Conservation (phyloP, 2,888 invertebrate species). For the Piscicola geometra region DNA sequence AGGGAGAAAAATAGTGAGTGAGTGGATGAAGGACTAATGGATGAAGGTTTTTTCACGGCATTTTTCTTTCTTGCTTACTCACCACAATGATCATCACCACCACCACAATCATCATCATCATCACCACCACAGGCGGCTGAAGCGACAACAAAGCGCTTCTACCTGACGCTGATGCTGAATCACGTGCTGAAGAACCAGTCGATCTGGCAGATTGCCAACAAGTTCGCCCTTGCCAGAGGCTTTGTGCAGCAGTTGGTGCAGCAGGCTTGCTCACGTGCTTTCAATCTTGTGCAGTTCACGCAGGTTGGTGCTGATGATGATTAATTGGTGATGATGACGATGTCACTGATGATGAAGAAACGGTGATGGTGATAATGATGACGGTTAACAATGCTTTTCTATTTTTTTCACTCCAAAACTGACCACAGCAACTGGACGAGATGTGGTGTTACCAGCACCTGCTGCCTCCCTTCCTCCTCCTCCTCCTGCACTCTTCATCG, state of each 20-base stretch:
- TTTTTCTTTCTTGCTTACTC: too few relatives aligned
- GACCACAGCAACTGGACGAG: conserved; percentile 64
- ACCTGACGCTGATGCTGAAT: conserved; percentile 76
- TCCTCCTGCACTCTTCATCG: conserved; percentile 75
- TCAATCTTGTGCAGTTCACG: conserved; percentile 73
- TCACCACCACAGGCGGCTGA: conserved; percentile 42
- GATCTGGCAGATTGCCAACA: conserved; percentile 62
- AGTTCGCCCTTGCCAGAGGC: conserved; percentile 72
- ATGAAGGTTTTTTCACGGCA: too few relatives aligned
- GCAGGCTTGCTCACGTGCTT: conserved; percentile 68
- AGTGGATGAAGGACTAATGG: too few relatives aligned
- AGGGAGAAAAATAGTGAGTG: too few relatives aligned
- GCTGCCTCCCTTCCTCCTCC: conserved; percentile 68
- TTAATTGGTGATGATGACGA: too few relatives aligned
- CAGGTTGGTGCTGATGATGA: too few relatives aligned
- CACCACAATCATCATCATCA: neutral
- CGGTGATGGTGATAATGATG: too few relatives aligned
- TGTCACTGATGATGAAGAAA: too few relatives aligned
- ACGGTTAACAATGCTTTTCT: too few relatives aligned
- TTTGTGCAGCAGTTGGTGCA: conserved; percentile 72
- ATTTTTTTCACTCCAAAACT: too few relatives aligned
- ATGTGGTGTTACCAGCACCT: conserved; percentile 79
- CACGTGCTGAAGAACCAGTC: conserved; percentile 61
- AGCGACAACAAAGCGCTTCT: conserved; percentile 71
- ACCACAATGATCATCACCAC: too few relatives aligned